Evolutionary conservation across 2,888 invertebrate genomes (phyloP).

Genomic region (Drosophila kambysellisi): DNA sequence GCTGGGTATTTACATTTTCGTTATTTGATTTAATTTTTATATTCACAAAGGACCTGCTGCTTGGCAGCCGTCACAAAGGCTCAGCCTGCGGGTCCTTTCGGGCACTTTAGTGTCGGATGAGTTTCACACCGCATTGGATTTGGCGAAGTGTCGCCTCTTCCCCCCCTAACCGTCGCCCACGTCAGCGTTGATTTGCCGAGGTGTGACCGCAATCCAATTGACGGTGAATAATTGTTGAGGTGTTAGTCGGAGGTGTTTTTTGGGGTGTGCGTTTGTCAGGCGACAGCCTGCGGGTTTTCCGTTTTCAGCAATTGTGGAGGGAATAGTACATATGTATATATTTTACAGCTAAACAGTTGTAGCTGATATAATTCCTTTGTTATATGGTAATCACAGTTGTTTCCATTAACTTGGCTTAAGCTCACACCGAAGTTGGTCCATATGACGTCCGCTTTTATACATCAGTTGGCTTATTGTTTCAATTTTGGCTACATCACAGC

Average conservation of each 20-base stretch:
- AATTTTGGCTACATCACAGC: conserved; percentile 17
- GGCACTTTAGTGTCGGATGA: conserved; percentile 21
- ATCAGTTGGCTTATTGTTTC: conserved; percentile 16
- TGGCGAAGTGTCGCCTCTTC: not conserved
- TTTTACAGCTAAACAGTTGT: conserved; percentile 7
- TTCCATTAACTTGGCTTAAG: conserved; percentile 9
- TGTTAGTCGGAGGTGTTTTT: conserved; percentile 37
- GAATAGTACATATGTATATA: not conserved
- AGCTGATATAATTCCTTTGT: conserved; percentile 5
- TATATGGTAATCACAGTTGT: conserved; percentile 3
- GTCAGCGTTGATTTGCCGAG: conserved; percentile 29
- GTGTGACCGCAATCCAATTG: conserved; percentile 63
- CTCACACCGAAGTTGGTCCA: conserved; percentile 19
- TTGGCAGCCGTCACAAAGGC: conserved; percentile 11
- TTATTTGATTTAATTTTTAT: conserved; percentile 44
- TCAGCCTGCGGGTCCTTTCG: conserved; percentile 15
- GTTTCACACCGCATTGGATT: conserved; percentile 31
- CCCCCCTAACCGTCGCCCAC: not conserved
- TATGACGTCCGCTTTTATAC: not conserved
- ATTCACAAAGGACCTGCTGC: conserved; percentile 12
- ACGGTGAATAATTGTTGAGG: conserved; percentile 56
- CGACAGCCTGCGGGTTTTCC: conserved; percentile 6
- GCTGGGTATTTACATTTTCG: conserved; percentile 40
- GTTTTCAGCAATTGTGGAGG: conserved; percentile 11
- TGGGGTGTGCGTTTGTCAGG: not conserved